phyloP scores from a whole-genome alignment of 1,140 invertebrate species.

The Musca vetustissima region DNA sequence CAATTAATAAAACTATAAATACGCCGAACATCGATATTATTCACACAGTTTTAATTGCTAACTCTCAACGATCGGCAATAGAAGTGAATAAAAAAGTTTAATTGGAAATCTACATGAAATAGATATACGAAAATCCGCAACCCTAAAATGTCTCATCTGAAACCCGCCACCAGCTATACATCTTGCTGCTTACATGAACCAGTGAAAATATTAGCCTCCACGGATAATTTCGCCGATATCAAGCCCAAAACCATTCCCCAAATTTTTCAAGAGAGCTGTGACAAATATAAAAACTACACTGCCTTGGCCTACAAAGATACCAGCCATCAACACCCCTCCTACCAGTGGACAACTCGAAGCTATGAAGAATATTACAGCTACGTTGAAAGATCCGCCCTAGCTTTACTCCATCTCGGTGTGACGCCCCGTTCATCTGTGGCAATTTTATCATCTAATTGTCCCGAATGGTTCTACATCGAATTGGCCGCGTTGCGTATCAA shows the following conservation, averaged over 20 bases:
- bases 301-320: constrained; percentile 69
- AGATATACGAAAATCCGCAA: too few species aligned
- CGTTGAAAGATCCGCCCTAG: constrained; percentile 76
- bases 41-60: too few species aligned
- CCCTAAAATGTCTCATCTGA: constrained; percentile 25
- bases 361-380: constrained; percentile 76
- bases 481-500: constrained; percentile 87
- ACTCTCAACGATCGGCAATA: too few species aligned
- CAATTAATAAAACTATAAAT: too few species aligned
- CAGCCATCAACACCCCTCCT: neutral
- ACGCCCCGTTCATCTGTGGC: constrained; percentile 77
- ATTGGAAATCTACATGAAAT: too few species aligned
- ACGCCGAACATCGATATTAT: too few species aligned
- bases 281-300: constrained; percentile 64
- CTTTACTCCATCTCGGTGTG: constrained; percentile 81
- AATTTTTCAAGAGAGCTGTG: constrained; percentile 39
- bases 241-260: constrained; percentile 36
- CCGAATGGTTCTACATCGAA: constrained; percentile 87
- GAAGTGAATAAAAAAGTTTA: too few species aligned
- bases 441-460: constrained; percentile 88
- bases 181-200: constrained; percentile 43
- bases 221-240: constrained; percentile 5
- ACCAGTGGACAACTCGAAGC: constrained; percentile 58
- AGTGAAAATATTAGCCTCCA: constrained; percentile 35
- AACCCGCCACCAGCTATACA: constrained; percentile 38